Base-by-base conservation (phyloP, 2,888 invertebrate species). In the Drosophila tripunctata region DNA sequence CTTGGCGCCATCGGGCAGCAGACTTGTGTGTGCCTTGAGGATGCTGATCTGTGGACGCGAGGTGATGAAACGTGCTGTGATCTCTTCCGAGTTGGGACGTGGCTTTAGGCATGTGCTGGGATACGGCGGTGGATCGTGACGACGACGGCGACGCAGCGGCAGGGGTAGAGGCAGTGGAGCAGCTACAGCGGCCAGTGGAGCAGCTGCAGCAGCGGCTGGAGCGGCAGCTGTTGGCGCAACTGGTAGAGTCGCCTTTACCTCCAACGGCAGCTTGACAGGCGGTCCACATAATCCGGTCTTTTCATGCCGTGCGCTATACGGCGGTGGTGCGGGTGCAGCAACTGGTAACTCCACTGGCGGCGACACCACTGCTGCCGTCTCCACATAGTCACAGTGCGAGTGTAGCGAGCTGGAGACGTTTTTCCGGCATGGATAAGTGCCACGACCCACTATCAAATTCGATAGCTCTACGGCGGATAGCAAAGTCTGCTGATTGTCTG, bases 301-400 rank as follows among this genome's bases (percentile, higher is more conserved):
- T 81, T 93, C 93, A 75, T 94, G 94, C 44, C 94, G 92, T 24
- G 93, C 94, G 83, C 94, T 94, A 75, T 95, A 95, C 0, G 95
- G 94, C 4, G 95, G 95, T n/a, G 94, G 93, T 75, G 95, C 92
- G 52, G 94, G 94, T 1, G 95, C 90, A 66, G 78, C 92, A 93
- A 17, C 92, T 90, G 76, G 93, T 92, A 24, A 93, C 41, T 87
- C 89, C 88, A 93, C 92, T 0, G 93, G 93, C 51, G 93, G 92
- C 0, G 93, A 93, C 50, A 93, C n/a, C n/a, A n/a, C n/a, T n/a
- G n/a, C n/a, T n/a, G n/a, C n/a, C n/a, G n/a, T n/a, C n/a, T n/a
- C n/a, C n/a, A 97, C 97, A 89, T 97, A 97, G 90, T 97, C 97
- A 22, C 96, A 96, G 84, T 97, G 96, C 0, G 97, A 97, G 89